A percentile compares a stretch with the other conserved stretches of the same genome.
Evolutionary conservation across 1,140 invertebrate genomes (phyloP).

Genomic region (Helicorthomorpha holstii): DNA sequence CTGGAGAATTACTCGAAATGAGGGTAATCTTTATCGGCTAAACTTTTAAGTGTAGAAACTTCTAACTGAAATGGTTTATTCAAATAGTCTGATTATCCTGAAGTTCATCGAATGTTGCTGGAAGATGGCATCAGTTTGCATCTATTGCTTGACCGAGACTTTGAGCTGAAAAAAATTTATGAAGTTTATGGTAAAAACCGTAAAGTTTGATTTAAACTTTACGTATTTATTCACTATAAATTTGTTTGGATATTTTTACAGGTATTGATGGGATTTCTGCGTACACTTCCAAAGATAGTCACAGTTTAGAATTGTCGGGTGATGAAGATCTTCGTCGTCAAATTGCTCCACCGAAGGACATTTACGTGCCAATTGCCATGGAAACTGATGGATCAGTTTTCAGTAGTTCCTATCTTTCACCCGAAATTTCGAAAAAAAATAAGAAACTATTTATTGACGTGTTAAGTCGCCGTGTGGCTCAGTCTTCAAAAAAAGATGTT

Average conservation of each 20-base stretch:
- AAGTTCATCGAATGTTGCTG: slow-evolving; percentile 52
- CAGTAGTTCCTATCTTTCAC: neutral
- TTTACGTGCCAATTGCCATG: slow-evolving; percentile 57
- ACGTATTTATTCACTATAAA: neutral
- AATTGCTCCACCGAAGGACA: slow-evolving; percentile 51
- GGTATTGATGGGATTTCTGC: slow-evolving; percentile 49
- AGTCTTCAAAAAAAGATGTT: slow-evolving; percentile 36
- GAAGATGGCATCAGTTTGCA: slow-evolving; percentile 65
- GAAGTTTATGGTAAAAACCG: too few species aligned
- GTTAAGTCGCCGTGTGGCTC: slow-evolving; percentile 45
- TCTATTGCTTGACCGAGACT: slow-evolving; percentile 61
- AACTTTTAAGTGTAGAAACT: slow-evolving; percentile 5
- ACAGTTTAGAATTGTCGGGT: slow-evolving; percentile 35
- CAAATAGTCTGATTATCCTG: slow-evolving; percentile 53
- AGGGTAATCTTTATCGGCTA: slow-evolving; percentile 28
- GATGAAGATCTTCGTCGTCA: slow-evolving; percentile 47
- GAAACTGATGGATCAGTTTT: slow-evolving; percentile 55
- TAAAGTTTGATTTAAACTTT: too few species aligned
- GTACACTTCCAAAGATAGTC: slow-evolving; percentile 56
- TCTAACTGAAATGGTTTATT: neutral
- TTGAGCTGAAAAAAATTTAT: slow-evolving; percentile 22
- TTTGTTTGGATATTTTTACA: slow-evolving; percentile 40
- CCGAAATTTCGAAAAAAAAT: slow-evolving; percentile 17
- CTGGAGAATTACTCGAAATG: slow-evolving; percentile 46
- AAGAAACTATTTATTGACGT: slow-evolving; percentile 48